A percentile compares a stretch with the other conserved stretches of the same genome.
Conservation (phyloP, 2,888 invertebrate species). For the Hirtodrosophila alboralis region DNA sequence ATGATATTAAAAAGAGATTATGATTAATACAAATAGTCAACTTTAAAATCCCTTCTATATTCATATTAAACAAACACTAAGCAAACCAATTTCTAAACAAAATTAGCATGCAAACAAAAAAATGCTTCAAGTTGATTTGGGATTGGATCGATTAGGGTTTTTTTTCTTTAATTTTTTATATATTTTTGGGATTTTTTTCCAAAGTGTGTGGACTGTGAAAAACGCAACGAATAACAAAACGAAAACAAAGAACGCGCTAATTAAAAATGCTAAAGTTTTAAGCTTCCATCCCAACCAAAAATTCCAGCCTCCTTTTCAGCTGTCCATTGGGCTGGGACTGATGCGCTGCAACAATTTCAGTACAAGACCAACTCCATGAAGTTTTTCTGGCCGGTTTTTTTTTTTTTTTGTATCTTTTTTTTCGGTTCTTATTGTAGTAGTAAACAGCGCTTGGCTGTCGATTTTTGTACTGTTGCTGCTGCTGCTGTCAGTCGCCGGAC, state of each 20-base stretch:
- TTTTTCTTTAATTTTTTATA: constrained; percentile 5
- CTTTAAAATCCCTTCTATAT: no score
- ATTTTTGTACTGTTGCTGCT: constrained; percentile 62
- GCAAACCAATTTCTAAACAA: background rate
- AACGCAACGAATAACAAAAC: constrained; percentile 81
- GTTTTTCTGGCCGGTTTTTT: constrained; percentile 36
- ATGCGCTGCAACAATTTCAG: constrained; percentile 65
- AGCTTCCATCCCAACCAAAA: constrained; percentile 63
- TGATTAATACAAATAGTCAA: no score
- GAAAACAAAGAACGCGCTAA: constrained; percentile 84
- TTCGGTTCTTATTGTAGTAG: constrained; percentile 66
- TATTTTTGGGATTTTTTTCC: constrained; percentile 8
- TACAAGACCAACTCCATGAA: constrained; percentile 51
- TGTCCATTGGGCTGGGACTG: constrained; percentile 62
- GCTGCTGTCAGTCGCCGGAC: constrained; percentile 63
- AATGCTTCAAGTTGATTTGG: constrained; percentile 36
- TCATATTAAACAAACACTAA: background rate
- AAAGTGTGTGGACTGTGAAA: constrained; percentile 30
- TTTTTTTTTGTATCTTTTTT: constrained; percentile 25
- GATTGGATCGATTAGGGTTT: constrained; percentile 49
- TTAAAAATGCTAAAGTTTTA: constrained; percentile 83
- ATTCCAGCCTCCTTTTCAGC: constrained; percentile 79
- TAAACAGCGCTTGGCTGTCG: constrained; percentile 73
- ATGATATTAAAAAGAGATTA: no score
- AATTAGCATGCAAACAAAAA: constrained; percentile 55